Percentiles rank a stretch among this genome's conserved stretches.
Conservation (phyloP, 1,140 invertebrate genomes). For the Tenebrio molitor region DNA sequence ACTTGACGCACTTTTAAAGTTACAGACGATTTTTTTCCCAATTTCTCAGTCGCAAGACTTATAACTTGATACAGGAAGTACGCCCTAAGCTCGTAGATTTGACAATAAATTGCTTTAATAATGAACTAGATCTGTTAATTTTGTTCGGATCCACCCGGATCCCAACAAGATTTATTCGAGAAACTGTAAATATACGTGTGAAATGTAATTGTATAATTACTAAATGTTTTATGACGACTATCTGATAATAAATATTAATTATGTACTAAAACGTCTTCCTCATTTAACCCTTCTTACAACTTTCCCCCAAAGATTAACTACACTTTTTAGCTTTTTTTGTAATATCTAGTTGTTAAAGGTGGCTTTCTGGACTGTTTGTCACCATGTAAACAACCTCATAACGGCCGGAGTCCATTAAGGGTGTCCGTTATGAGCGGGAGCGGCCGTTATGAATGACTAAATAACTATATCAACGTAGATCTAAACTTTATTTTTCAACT, state of each 20-base stretch:
- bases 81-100: conserved; percentile 58
- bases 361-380: too few species aligned
- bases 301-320: too few species aligned
- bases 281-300: background rate
- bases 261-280: conserved; percentile 32
- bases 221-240: conserved; percentile 49
- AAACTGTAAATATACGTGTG: conserved; percentile 48
- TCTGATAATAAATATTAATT: conserved; percentile 46
- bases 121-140: conserved; percentile 38
- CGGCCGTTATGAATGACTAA: too few species aligned
- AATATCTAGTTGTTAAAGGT: too few species aligned
- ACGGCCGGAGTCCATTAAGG: too few species aligned
- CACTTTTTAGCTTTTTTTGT: too few species aligned
- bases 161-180: conserved; percentile 35
- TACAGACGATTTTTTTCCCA: conserved; percentile 1
- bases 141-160: conserved; percentile 41
- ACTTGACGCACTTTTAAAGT: background rate
- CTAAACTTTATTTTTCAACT: too few species aligned
- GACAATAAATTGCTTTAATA: conserved; percentile 63
- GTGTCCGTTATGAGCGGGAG: too few species aligned
- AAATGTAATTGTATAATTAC: conserved; percentile 47
- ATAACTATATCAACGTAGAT: too few species aligned
- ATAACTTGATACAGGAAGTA: background rate
- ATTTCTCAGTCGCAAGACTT: background rate
- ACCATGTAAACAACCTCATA: too few species aligned